Conservation (phyloP, 2,113 vertebrate genomes). For the Halcyon senegalensis region DNA sequence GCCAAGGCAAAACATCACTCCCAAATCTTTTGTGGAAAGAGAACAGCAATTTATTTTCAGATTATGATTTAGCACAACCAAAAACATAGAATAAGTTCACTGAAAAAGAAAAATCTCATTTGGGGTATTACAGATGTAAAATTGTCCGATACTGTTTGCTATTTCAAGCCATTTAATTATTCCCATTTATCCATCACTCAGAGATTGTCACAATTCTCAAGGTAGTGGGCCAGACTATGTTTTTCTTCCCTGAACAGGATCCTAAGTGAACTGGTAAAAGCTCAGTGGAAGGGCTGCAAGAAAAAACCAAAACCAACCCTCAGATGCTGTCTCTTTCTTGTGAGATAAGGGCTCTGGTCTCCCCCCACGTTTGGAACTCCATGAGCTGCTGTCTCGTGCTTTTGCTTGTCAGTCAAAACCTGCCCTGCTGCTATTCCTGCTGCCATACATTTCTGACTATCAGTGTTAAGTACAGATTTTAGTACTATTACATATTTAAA, state of each 20-base stretch:
- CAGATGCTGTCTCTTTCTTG: background rate
- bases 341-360: background rate
- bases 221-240: background rate
- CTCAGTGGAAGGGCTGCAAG: background rate
- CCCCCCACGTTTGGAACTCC: background rate
- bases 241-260: background rate
- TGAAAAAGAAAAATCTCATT: background rate
- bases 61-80: background rate
- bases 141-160: background rate
- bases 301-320: background rate
- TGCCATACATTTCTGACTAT: background rate
- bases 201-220: background rate
- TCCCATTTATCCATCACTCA: background rate
- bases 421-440: background rate
- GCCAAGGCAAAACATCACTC: slow-evolving; percentile 73
- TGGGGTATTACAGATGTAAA: background rate
- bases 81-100: background rate
- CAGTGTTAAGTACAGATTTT: background rate
- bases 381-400: background rate
- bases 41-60: background rate
- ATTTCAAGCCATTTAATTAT: background rate
- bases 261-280: background rate
- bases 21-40: slow-evolving; percentile 73
- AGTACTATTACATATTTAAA: background rate
- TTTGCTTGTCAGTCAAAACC: background rate